Evolutionary conservation across 2,888 invertebrate species (phyloP).

Genomic region (Ennomos erosarius): DNA sequence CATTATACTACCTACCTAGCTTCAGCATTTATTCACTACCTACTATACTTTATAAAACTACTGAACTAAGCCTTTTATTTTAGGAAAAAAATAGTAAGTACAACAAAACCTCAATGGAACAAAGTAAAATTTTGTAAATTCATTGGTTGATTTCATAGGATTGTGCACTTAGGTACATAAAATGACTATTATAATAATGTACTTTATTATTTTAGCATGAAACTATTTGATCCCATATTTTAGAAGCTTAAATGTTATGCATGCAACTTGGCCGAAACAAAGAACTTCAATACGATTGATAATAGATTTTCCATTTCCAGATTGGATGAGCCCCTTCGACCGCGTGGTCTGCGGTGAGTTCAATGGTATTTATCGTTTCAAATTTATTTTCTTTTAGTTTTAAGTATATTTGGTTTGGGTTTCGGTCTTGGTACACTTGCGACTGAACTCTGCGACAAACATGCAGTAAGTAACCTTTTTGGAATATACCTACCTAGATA

Average conservation of each 20-base stretch:
- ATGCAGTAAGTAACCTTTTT: neutral
- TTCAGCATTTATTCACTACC: too few relatives aligned
- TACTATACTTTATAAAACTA: too few relatives aligned
- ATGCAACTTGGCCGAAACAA: slow-evolving; percentile 69
- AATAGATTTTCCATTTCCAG: slow-evolving; percentile 90
- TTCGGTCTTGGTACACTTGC: slow-evolving; percentile 48
- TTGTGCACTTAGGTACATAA: slow-evolving; percentile 13
- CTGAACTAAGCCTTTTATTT: too few relatives aligned
- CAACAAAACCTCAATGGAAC: too few relatives aligned
- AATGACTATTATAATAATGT: neutral
- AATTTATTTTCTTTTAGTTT: slow-evolving; percentile 85
- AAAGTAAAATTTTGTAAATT: too few relatives aligned
- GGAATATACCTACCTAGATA: too few relatives aligned
- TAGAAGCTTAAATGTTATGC: slow-evolving; percentile 52
- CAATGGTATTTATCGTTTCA: slow-evolving; percentile 91
- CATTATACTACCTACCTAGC: too few relatives aligned
- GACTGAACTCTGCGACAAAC: slow-evolving; percentile 27
- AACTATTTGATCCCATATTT: slow-evolving; percentile 12
- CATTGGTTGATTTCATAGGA: too few relatives aligned
- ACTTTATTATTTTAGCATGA: slow-evolving; percentile 1
- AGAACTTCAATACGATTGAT: slow-evolving; percentile 85
- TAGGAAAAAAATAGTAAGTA: too few relatives aligned
- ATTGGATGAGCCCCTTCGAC: slow-evolving; percentile 98
- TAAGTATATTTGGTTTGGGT: slow-evolving; percentile 68
- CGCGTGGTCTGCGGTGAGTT: slow-evolving; percentile 98